Base-by-base conservation (phyloP, 2,888 invertebrate species). In the Heliconius ethilla region DNA sequence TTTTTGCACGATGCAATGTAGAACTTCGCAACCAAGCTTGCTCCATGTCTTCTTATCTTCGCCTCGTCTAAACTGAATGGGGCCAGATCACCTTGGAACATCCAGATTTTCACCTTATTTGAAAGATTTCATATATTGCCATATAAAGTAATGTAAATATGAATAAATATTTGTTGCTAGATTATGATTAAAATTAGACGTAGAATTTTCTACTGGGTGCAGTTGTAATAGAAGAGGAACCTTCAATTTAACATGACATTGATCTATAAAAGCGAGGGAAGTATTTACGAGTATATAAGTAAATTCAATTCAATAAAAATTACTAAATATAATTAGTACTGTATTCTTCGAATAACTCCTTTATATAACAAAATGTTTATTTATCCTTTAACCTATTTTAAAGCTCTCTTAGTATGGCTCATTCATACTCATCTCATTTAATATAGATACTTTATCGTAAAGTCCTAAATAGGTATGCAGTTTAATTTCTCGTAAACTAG, bases 401-500 rank as follows among this genome's bases (percentile, higher is more conserved):
- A 15, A 1, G 33, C 6, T 11, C 10, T 11, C 10, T 13, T 2
- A 27, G 25, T 5, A 62, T 13, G 13, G 5, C 5, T 62, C 1
- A 25, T 27, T 62, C 11, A 4, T n/a, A 3, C 10, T 22, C 15
- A 67, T 11, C 22, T 37, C 11, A n/a, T 67, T n/a, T 37, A 37
- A 67, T 5, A n/a, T 40, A 25, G 15, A 1, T 45, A 15, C 6
- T 45, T 45, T 5, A 45, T 45, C 15, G 33, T 33, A 33, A 33
- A 33, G 7, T 13, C 72, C 59, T 72, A 37, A 55, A 59, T 72
- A 59, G 59, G 59, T 15, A 72, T 72, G 72, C 55, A n/a, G 33
- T 72, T 72, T 33, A 59, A 33, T 70, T 70, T 55, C 55, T 13
- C 55, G 33, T 33, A 29, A 72, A 33, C 33, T 72, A 33, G 72